These are phyloP conservation scores for Potorous gilbertii DNA, from an alignment of 2,797 vertebrate genomes.

Conservation along the genomic window DNA sequence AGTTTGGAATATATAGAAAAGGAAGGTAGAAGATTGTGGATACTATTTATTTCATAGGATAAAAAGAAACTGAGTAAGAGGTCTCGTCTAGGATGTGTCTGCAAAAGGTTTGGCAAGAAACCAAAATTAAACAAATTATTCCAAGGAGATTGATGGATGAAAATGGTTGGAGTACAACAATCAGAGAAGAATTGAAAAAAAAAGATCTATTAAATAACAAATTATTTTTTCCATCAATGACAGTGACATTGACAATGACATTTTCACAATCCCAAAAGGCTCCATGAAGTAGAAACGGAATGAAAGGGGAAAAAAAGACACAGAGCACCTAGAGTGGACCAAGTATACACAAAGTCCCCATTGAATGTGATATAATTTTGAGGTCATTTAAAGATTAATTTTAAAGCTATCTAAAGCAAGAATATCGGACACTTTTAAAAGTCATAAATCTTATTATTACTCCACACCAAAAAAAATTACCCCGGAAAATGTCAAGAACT, in stretches of 20 bases:
- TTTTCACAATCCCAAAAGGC: neutral
- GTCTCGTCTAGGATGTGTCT: neutral
- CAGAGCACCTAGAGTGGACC: neutral
- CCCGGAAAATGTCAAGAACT: neutral
- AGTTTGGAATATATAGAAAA: neutral
- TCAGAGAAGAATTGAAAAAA: neutral
- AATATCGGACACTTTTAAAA: neutral
- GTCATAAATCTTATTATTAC: neutral
- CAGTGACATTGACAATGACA: neutral
- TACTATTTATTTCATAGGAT: neutral
- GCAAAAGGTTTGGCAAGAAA: neutral
- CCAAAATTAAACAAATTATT: neutral
- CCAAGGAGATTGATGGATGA: neutral
- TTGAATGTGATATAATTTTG: neutral
- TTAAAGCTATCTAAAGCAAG: neutral
- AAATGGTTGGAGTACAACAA: neutral
- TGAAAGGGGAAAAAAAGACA: neutral
- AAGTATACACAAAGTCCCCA: neutral
- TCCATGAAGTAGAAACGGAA: neutral
- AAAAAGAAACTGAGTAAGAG: neutral
- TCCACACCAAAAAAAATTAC: neutral
- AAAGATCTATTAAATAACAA: neutral
- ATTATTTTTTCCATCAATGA: neutral
- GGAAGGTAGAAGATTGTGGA: neutral
- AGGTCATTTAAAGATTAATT: neutral